Conservation (phyloP, 37 sponge, comb jelly and placozoan species). For the Petrosia ficiformis region DNA sequence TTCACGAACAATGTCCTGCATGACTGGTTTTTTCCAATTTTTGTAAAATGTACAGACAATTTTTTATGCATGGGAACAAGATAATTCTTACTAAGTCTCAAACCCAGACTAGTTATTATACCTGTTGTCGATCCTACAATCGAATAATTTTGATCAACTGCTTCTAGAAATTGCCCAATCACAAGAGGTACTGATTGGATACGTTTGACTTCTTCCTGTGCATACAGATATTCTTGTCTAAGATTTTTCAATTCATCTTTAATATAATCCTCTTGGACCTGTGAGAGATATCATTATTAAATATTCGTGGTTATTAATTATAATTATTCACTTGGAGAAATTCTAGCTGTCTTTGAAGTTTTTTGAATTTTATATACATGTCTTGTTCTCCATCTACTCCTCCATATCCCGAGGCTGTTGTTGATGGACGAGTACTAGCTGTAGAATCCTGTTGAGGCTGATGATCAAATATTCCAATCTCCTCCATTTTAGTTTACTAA, state of each 20-base stretch:
- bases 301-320: not conserved
- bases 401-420: not conserved
- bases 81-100: not conserved
- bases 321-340: constrained; percentile 69
- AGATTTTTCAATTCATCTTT: constrained; percentile 98
- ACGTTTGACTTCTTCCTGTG: constrained; percentile 95
- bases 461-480: constrained; percentile 31
- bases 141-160: constrained; percentile 94
- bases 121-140: constrained; percentile 91
- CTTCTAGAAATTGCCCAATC: constrained; percentile 98
- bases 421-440: not conserved
- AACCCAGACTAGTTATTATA: not conserved
- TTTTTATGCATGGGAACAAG: not conserved
- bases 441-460: constrained; percentile 3
- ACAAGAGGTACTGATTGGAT: constrained; percentile 99
- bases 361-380: constrained; percentile 87
- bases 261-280: constrained; percentile 99
- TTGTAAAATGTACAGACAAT: no score
- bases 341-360: constrained; percentile 86
- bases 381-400: constrained; percentile 45
- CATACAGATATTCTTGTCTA: constrained; percentile 86
- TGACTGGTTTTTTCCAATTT: no score
- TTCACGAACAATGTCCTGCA: no score
- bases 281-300: not conserved
- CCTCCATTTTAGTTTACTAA: constrained; percentile 32